These are phyloP conservation scores for Sander lucioperca DNA, from an alignment of 2,113 vertebrate genomes.

Conservation along the genomic window DNA sequence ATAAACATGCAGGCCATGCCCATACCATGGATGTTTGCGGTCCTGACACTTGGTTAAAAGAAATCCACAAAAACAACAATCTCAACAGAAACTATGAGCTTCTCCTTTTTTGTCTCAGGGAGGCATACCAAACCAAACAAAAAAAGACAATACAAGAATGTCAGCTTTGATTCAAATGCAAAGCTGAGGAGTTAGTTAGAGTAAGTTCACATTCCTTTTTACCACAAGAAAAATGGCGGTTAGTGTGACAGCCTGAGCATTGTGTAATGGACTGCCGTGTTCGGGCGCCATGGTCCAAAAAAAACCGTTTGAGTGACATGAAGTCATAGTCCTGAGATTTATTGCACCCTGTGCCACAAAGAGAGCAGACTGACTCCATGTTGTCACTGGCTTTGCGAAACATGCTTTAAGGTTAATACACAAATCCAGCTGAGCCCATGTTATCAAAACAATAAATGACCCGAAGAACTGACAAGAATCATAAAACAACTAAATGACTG, in stretches of 20 bases:
- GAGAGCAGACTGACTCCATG: background rate
- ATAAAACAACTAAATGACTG: constrained; percentile 26
- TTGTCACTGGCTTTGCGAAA: constrained; percentile 8
- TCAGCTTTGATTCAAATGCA: constrained; percentile 17
- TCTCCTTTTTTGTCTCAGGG: constrained; percentile 1
- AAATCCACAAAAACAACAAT: constrained; percentile 56
- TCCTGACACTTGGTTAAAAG: constrained; percentile 43
- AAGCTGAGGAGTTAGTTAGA: background rate
- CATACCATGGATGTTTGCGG: constrained; percentile 60
- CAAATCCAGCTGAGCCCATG: constrained; percentile 23
- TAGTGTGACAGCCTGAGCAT: background rate
- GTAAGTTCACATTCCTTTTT: constrained; percentile 23
- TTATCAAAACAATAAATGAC: constrained; percentile 36
- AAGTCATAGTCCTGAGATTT: constrained; percentile 2
- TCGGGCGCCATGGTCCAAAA: background rate
- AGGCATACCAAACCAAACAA: constrained; percentile 4
- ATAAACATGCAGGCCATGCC: background rate
- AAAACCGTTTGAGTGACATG: background rate
- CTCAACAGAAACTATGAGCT: constrained; percentile 8
- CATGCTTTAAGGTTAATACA: constrained; percentile 15
- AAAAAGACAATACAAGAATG: constrained; percentile 21
- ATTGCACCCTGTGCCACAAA: background rate
- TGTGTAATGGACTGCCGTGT: constrained; percentile 20
- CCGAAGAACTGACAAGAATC: background rate
- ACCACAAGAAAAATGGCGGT: constrained; percentile 18